These are phyloP conservation scores for Leucosticte australis DNA, from an alignment of 2,113 vertebrate species.

Conservation along the genomic window DNA sequence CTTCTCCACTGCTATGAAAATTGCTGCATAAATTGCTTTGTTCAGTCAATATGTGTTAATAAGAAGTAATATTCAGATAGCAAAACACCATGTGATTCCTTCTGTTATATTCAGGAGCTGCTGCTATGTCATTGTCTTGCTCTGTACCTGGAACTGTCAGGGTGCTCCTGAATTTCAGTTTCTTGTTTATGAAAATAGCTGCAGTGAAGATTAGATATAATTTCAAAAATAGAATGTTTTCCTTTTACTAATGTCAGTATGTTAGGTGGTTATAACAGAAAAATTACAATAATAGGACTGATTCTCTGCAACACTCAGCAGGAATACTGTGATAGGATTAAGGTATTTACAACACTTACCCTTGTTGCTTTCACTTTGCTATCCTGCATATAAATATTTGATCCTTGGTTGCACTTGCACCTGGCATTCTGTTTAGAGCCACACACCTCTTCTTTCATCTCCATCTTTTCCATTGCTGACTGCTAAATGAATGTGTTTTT, in stretches of 20 bases:
- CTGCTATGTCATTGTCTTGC: background rate
- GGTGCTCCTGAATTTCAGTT: background rate
- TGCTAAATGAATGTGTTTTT: background rate
- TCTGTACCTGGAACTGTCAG: background rate
- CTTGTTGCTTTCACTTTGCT: background rate
- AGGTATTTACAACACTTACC: background rate
- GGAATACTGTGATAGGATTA: background rate
- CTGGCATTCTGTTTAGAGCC: background rate
- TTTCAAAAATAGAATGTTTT: background rate
- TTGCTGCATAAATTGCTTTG: background rate
- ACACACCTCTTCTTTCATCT: background rate
- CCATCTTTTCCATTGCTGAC: background rate
- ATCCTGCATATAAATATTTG: background rate
- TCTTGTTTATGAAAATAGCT: background rate
- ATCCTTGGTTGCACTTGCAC: rapidly evolving
- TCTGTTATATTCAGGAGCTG: background rate
- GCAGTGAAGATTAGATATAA: background rate
- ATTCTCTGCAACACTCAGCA: background rate
- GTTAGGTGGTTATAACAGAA: background rate
- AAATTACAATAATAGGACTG: background rate
- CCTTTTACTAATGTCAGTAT: background rate
- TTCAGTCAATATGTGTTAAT: background rate
- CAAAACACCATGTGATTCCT: background rate
- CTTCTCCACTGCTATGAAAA: background rate
- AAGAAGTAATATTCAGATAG: background rate